These are phyloP conservation scores for Microcebus murinus DNA, from an alignment of 2,113 vertebrate species.

Conservation along the genomic window DNA sequence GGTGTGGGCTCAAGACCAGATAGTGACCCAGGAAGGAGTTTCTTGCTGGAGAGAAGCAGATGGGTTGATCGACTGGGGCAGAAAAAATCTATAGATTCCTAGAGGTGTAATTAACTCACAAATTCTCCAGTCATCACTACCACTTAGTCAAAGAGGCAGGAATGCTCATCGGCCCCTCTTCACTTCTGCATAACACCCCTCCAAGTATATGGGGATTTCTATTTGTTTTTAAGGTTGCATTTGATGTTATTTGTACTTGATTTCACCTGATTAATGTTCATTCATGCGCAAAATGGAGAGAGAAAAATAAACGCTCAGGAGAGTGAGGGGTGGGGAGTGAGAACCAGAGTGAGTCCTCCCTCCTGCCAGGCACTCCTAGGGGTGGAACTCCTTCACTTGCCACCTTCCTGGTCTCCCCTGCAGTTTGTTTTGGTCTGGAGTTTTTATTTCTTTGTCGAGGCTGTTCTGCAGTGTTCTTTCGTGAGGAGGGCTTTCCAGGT, in stretches of 20 bases:
- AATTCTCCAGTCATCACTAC: neutral
- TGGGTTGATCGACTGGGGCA: neutral
- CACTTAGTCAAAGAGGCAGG: neutral
- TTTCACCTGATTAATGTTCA: neutral
- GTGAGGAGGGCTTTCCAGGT: neutral
- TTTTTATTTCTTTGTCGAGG: neutral
- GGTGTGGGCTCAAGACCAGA: neutral
- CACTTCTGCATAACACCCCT: accelerated
- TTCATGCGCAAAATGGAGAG: too few species aligned
- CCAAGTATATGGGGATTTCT: neutral
- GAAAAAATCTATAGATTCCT: neutral
- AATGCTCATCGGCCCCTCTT: neutral
- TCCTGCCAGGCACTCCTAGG: neutral
- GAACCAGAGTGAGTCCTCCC: neutral
- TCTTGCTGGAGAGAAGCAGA: neutral
- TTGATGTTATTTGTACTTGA: constrained; percentile 17
- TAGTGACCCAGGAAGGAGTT: neutral
- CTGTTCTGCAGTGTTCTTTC: neutral
- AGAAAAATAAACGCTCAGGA: neutral
- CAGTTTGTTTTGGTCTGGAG: neutral
- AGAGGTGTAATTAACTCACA: neutral
- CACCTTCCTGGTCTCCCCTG: neutral
- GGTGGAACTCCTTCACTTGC: neutral
- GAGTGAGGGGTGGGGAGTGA: neutral
- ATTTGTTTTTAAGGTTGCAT: neutral